A percentile compares a stretch with the other conserved stretches of the same genome.
Conservation (phyloP, 1,140 invertebrate species). For the Trichomalopsis sarcophagae region DNA sequence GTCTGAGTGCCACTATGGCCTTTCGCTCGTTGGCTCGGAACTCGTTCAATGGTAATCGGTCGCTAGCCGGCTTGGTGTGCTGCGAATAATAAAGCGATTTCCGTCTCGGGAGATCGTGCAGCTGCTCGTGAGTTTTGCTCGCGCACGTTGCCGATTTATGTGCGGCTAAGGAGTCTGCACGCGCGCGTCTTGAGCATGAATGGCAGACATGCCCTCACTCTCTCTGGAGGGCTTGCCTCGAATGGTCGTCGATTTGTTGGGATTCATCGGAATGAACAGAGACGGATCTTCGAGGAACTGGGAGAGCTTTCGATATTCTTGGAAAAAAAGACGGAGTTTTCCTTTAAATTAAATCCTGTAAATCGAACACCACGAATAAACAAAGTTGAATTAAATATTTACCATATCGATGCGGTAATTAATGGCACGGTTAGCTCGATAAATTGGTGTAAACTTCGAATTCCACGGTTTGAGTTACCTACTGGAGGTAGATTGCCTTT, state of each 20-base stretch:
- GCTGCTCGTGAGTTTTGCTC: background rate
- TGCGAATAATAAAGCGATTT: constrained; percentile 68
- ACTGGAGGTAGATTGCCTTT: background rate
- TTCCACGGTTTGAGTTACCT: background rate
- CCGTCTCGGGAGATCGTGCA: background rate
- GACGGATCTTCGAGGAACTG: too few relatives aligned
- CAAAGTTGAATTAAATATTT: too few relatives aligned
- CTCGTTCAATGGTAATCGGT: constrained; percentile 29
- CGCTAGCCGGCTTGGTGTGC: constrained; percentile 22
- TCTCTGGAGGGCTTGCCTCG: background rate
- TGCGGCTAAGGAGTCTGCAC: background rate
- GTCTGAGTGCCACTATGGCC: constrained; percentile 59
- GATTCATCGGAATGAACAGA: too few relatives aligned
- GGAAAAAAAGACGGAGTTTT: background rate
- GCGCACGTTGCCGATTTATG: background rate
- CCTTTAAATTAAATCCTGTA: too few relatives aligned
- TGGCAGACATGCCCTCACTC: background rate
- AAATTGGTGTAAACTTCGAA: too few relatives aligned
- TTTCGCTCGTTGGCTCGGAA: background rate
- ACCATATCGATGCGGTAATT: too few relatives aligned
- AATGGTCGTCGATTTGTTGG: background rate
- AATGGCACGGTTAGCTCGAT: too few relatives aligned
- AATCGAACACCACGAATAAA: too few relatives aligned
- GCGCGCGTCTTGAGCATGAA: background rate
- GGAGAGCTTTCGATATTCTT: too few relatives aligned